Evolutionary conservation across 2,797 vertebrate genomes (phyloP), one percentile per base, ranked within the genome.

Genomic region (Bufotes viridis): DNA sequence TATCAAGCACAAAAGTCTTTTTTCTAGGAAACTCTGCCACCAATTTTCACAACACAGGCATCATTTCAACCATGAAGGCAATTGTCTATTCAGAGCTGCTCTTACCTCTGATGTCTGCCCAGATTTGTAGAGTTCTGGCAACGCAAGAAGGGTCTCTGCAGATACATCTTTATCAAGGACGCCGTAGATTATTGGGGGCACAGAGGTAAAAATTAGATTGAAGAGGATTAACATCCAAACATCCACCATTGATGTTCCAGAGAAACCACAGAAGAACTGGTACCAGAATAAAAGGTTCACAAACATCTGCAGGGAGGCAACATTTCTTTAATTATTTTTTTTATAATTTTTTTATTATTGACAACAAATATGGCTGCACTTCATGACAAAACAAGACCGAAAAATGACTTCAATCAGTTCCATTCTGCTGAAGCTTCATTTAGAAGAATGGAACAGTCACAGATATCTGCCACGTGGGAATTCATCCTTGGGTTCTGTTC

Each of bases 281-380:
- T 97, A 99, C 97, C 97, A 99, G 94, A 99, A 99, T 79, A 99
- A 95, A 90, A 99, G 96, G 93, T 96, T 98, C 85, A 99, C 98
- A 0, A 96, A 99, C 93, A 97, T 96, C 98, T 99, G 91, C 53
- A 87, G 89, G 29, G 91, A 93, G 55, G 86, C 3, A 78, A 78
- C 86, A 81, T 17, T 69, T 53, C 22, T 63, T 7, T 58, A 10
- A 57, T 70, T 53, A 14, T 15, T 70, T 29, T 29, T 69, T 34
- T 34, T 18, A 7, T 63, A 22, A 63, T 63, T 22, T 4, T 22
- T 63, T 9, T 2, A 20, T 63, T 8, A 7, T 9, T n/a, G 6
- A 17, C 58, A 60, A 60, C 14, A 17, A 60, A 18, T 60, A 60
- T 18, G 58, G 22, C 61, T n/a, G 61, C 20, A 7, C 15, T 17